Evolutionary conservation across 2,113 vertebrate genomes (phyloP).

Genomic region (Piliocolobus tephrosceles): DNA sequence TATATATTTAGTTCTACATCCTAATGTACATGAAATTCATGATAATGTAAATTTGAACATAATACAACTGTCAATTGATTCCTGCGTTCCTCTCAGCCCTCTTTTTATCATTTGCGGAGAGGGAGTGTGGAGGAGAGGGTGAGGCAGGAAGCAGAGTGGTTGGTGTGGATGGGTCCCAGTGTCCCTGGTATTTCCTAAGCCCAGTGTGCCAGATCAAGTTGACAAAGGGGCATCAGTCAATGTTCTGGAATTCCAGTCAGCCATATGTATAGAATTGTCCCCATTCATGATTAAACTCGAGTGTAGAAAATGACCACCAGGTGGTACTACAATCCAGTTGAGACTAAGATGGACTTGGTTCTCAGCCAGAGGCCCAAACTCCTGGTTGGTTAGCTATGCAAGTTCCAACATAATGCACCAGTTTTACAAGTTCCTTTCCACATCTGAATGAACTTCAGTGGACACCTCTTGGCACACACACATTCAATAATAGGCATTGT

Average conservation of each 20-base stretch:
- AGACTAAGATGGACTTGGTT: background rate
- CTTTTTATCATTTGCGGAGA: background rate
- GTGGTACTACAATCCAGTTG: slow-evolving; percentile 37
- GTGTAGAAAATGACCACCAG: background rate
- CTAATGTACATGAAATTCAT: background rate
- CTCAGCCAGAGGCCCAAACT: background rate
- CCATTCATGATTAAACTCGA: background rate
- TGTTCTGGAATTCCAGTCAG: background rate
- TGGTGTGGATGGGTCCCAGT: background rate
- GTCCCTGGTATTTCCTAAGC: background rate
- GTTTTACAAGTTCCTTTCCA: slow-evolving; percentile 25
- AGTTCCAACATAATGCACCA: background rate
- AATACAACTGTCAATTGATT: background rate
- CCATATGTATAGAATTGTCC: background rate
- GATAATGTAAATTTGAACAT: background rate
- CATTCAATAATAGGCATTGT: background rate
- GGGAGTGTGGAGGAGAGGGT: background rate
- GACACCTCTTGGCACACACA: background rate
- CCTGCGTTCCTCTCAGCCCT: background rate
- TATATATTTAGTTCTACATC: background rate
- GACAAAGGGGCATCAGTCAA: background rate
- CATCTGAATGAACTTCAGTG: background rate
- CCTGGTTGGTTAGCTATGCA: background rate
- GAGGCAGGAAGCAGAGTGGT: background rate
- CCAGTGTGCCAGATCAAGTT: background rate